Evolutionary conservation across 2,888 invertebrate genomes (phyloP).

Genomic region (Pseudococcus jackbeardsleyi): DNA sequence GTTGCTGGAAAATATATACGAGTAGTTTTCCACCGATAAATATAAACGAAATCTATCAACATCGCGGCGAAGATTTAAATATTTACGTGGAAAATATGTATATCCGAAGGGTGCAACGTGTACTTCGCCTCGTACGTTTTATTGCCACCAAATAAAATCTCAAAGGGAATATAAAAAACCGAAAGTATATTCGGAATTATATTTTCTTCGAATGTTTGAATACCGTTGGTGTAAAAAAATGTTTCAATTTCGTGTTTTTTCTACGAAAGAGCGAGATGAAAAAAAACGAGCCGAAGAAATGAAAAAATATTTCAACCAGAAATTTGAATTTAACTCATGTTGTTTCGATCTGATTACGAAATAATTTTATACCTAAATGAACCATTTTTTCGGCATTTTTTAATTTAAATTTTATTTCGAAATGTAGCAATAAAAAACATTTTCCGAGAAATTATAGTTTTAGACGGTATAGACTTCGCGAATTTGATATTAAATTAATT

Average conservation of each 20-base stretch:
- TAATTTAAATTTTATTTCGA: conserved; percentile 14
- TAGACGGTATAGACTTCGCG: not conserved
- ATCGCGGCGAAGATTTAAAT: conserved; percentile 16
- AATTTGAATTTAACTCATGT: conserved; percentile 2
- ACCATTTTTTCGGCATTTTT: not conserved
- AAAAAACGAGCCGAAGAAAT: not conserved
- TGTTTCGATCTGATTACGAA: not conserved
- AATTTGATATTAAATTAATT: not conserved
- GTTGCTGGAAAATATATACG: not conserved
- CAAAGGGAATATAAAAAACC: conserved; percentile 24
- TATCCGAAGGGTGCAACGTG: conserved; percentile 2
- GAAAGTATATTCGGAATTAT: conserved; percentile 22
- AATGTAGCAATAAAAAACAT: not conserved
- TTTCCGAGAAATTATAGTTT: not conserved
- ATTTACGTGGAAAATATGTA: conserved; percentile 23
- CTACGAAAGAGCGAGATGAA: not conserved
- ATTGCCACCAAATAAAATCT: conserved; percentile 16
- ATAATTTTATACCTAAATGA: conserved; percentile 8
- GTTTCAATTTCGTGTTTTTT: conserved; percentile 15
- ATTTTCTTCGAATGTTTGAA: not conserved
- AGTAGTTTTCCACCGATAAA: conserved; percentile 20
- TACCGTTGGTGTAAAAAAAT: not conserved
- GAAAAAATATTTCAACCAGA: not conserved
- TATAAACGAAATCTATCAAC: conserved; percentile 39
- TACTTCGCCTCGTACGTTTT: conserved; percentile 13